phyloP scores from a whole-genome alignment of 2,113 vertebrate genomes.

The Equus przewalskii region DNA sequence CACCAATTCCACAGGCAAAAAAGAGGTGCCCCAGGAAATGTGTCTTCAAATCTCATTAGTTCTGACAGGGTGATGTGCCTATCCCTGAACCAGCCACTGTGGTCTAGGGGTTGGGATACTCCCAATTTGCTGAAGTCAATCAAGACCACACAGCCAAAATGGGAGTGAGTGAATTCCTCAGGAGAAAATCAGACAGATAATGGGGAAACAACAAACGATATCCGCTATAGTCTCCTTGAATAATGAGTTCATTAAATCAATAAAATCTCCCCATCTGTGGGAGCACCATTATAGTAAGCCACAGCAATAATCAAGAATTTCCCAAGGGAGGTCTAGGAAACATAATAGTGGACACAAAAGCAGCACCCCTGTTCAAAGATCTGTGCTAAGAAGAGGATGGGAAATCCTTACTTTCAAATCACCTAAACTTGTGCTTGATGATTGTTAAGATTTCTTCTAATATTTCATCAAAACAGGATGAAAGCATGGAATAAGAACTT shows the following conservation, averaged over 20 bases:
- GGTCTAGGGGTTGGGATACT: rapidly evolving
- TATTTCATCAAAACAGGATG: neutral
- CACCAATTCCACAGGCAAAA: neutral
- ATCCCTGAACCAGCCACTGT: neutral
- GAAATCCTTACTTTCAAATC: neutral
- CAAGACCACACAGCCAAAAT: neutral
- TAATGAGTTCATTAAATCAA: neutral
- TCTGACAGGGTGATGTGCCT: neutral
- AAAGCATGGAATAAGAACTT: neutral
- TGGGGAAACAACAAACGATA: neutral
- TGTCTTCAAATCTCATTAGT: neutral
- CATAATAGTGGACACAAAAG: neutral
- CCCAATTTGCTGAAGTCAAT: neutral
- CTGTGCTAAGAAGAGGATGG: neutral
- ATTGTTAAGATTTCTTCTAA: neutral
- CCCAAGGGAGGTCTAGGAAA: neutral
- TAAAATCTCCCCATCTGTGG: neutral
- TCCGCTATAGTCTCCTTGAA: neutral
- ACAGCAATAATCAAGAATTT: neutral
- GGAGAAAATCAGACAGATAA: neutral
- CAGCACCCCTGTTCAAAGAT: neutral
- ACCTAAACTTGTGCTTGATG: neutral
- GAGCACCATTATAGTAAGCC: neutral
- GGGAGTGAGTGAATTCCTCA: neutral
- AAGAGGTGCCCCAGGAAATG: neutral